These are phyloP conservation scores for Syngnathus floridae DNA, from an alignment of 2,113 vertebrate species.

Conservation along the genomic window DNA sequence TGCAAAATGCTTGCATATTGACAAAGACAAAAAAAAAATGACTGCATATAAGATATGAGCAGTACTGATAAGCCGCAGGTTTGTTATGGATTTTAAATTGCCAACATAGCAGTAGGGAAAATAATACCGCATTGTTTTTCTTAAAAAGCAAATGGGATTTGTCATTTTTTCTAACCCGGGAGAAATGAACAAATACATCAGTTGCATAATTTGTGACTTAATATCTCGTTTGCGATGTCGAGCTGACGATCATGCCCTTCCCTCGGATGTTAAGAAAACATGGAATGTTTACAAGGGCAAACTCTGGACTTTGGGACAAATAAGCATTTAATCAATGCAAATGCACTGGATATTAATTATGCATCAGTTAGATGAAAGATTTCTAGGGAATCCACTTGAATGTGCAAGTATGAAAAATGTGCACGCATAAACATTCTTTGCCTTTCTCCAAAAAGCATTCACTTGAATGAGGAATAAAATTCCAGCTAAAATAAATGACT, in stretches of 20 bases:
- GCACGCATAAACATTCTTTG: slow-evolving; percentile 7
- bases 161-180: background rate
- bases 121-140: background rate
- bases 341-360: slow-evolving; percentile 39
- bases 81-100: background rate
- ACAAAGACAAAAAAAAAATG: background rate
- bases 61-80: background rate
- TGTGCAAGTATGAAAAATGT: slow-evolving; percentile 22
- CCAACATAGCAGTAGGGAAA: background rate
- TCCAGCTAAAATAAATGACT: slow-evolving; percentile 39
- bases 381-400: slow-evolving; percentile 22
- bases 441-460: slow-evolving; percentile 29
- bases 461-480: slow-evolving; percentile 32
- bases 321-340: slow-evolving; percentile 31
- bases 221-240: background rate
- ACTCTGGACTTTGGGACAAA: slow-evolving; percentile 17
- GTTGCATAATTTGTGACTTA: background rate
- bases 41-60: background rate
- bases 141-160: slow-evolving; percentile 1
- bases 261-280: slow-evolving; percentile 5
- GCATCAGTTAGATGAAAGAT: slow-evolving; percentile 36
- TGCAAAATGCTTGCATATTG: background rate
- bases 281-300: slow-evolving; percentile 4
- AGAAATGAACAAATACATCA: background rate
- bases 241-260: background rate